phyloP scores from a whole-genome alignment of 2,113 vertebrate species.

The Microcebus tavaratra region DNA sequence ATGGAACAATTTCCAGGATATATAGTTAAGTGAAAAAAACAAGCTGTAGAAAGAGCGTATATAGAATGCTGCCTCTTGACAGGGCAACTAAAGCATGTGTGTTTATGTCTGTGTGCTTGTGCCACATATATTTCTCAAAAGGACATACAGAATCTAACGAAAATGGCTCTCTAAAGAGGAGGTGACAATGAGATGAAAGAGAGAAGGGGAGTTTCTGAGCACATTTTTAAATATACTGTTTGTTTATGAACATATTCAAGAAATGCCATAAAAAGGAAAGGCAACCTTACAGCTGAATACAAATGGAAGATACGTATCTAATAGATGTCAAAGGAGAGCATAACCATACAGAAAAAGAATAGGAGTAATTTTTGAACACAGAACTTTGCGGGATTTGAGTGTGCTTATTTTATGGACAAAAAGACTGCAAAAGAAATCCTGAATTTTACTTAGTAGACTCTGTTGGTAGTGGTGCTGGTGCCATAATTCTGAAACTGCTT shows the following conservation, averaged over 20 bases:
- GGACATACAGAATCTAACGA: not conserved
- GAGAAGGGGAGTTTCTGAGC: not conserved
- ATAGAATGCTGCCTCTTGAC: not conserved
- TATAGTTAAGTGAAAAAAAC: not conserved
- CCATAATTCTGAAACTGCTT: not conserved
- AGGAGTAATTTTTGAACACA: not conserved
- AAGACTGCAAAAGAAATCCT: not conserved
- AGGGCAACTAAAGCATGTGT: not conserved
- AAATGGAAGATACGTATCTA: not conserved
- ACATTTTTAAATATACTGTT: not conserved
- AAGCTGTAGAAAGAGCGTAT: not conserved
- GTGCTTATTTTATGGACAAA: not conserved
- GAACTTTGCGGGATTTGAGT: not conserved
- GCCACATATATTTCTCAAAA: not conserved
- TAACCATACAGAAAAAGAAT: not conserved
- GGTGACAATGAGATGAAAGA: not conserved
- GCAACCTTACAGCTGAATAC: not conserved
- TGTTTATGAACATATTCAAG: not conserved
- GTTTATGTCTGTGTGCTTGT: too few relatives aligned
- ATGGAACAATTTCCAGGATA: not conserved
- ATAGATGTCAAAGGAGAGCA: not conserved
- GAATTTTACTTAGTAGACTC: not conserved
- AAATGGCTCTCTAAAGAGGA: not conserved
- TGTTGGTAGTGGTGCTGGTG: not conserved
- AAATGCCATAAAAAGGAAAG: not conserved